Evolutionary conservation across 2,797 vertebrate genomes (phyloP), one percentile per base, ranked within the genome.

Genomic region (Parotocinclus haroldoi): DNA sequence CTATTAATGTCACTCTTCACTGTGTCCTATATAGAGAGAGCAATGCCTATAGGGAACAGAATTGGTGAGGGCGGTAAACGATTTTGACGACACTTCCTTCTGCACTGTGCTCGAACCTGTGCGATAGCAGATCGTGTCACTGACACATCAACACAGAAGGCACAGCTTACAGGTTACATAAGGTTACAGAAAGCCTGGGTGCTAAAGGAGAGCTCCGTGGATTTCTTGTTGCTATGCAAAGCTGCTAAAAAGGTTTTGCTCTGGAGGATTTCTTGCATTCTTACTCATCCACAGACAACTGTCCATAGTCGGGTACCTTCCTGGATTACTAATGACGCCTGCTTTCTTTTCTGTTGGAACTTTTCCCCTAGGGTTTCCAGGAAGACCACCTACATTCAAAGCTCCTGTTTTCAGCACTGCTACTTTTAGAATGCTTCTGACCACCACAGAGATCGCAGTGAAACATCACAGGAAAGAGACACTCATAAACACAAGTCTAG

Each of bases 401-500:
- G 6, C 19, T 59, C 40, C 49, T 46, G 14, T 27, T 17, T 27
- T 5, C 27, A 27, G 27, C 2, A 27, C 5, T 27, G 5, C 27
- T 27, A 38, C 48, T 49, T 63, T 39, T 38, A 45, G 7, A 46
- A 40, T 7, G 0, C 37, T 36, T 19, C 10, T 55, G 42, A 27
- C 59, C 54, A 53, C 27, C 46, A 19, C 36, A 57, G 10, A 58
- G 61, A 17, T 61, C 66, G 17, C 63, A 36, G 63, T 58, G 19
- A 46, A 39, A 45, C 57, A 17, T 48, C 63, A n/a, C 10, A 18
- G 37, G 44, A 37, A 46, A 19, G 48, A 45, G 58, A 13, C 40
- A 57, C 60, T 56, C 45, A 55, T 27, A 27, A 27, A 27, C 75
- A 78, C 76, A 78, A 62, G 66, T 18, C 63, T 49, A 27, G 45